Percentiles rank a stretch among this genome's conserved stretches.
Evolutionary conservation across 2,113 vertebrate species (phyloP).

Genomic region (Megaleporinus macrocephalus): DNA sequence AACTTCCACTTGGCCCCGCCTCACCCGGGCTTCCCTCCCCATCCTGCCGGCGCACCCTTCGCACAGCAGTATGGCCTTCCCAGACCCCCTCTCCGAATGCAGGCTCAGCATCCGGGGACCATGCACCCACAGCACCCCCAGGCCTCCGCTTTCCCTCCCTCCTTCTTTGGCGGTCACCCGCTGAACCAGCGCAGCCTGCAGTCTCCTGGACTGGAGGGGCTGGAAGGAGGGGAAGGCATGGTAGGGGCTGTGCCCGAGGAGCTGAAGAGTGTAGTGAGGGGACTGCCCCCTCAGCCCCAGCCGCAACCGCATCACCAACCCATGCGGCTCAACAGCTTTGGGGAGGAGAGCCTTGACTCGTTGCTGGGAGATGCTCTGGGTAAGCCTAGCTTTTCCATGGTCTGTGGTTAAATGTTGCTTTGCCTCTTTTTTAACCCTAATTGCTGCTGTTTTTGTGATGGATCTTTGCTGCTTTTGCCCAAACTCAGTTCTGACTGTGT

Average conservation of each 20-base stretch:
- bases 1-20: conserved; percentile 90
- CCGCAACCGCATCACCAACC: conserved; percentile 73
- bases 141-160: conserved; percentile 83
- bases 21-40: conserved; percentile 81
- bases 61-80: conserved; percentile 81
- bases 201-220: conserved; percentile 85
- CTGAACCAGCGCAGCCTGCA: conserved; percentile 84
- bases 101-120: conserved; percentile 80
- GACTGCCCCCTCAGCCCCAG: conserved; percentile 83
- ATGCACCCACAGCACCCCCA: conserved; percentile 80
- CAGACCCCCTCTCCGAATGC: conserved; percentile 86
- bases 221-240: conserved; percentile 76
- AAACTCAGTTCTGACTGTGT: too few relatives aligned
- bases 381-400: conserved; percentile 70
- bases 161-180: conserved; percentile 85
- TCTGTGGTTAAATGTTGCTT: too few relatives aligned
- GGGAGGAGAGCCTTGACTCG: conserved; percentile 87
- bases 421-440: background rate
- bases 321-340: conserved; percentile 86
- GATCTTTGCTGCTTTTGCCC: too few relatives aligned
- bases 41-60: conserved; percentile 80
- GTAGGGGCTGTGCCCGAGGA: conserved; percentile 82
- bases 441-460: too few relatives aligned
- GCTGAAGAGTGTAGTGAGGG: conserved; percentile 82
- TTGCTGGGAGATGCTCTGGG: conserved; percentile 87